phyloP scores from a whole-genome alignment of 1,140 invertebrate genomes.

The Caenorhabditis latens region DNA sequence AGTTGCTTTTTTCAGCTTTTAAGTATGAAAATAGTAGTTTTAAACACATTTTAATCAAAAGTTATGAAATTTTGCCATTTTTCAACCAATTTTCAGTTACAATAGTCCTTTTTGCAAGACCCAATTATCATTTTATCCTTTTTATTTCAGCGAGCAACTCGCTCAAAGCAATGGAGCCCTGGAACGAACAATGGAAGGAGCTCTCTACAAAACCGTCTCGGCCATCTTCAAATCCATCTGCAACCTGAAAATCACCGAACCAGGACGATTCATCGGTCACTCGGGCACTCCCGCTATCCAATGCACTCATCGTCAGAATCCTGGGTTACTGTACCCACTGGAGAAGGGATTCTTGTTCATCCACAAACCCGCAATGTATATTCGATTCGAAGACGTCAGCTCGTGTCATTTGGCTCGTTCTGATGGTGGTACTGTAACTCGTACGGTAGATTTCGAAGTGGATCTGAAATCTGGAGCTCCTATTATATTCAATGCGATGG shows the following conservation, averaged over 20 bases:
- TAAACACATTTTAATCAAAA: too few relatives aligned
- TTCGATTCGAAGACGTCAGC: slow-evolving; percentile 90
- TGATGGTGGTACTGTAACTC: slow-evolving; percentile 85
- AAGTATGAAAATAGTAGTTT: too few relatives aligned
- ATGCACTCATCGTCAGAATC: slow-evolving; percentile 98
- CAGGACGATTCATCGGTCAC: slow-evolving; percentile 89
- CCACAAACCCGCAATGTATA: slow-evolving; percentile 97
- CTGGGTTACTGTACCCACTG: slow-evolving; percentile 97
- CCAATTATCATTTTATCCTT: too few relatives aligned
- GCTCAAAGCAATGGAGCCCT: slow-evolving; percentile 95
- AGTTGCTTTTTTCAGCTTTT: too few relatives aligned
- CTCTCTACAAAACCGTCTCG: slow-evolving; percentile 93
- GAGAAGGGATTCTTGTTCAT: slow-evolving; percentile 99
- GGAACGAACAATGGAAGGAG: slow-evolving; percentile 90
- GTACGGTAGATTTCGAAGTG: slow-evolving; percentile 97
- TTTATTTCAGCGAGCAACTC: slow-evolving; percentile 81
- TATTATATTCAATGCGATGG: slow-evolving; percentile 96
- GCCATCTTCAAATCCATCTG: slow-evolving; percentile 96
- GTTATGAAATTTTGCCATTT: too few relatives aligned
- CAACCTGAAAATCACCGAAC: slow-evolving; percentile 93
- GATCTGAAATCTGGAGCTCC: slow-evolving; percentile 89
- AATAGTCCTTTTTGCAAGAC: too few relatives aligned
- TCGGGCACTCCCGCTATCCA: slow-evolving; percentile 88
- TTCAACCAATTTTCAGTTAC: too few relatives aligned
- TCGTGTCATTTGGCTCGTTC: slow-evolving; percentile 94